These are phyloP conservation scores for Drosophila santomea DNA, from an alignment of 1,140 invertebrate species.

Conservation along the genomic window DNA sequence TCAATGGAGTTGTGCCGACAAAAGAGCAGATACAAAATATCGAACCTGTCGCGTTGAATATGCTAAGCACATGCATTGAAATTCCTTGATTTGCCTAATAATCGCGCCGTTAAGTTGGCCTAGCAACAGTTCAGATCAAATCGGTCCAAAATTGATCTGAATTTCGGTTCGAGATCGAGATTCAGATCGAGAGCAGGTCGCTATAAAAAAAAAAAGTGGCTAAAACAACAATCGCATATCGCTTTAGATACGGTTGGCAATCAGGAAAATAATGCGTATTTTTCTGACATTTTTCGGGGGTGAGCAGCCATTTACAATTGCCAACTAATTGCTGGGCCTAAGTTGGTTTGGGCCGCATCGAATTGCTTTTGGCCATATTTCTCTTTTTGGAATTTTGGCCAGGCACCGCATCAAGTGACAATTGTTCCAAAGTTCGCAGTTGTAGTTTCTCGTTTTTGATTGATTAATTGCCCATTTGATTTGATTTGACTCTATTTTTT, in stretches of 20 bases:
- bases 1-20: constrained; percentile 67
- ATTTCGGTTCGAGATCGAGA: constrained; percentile 11
- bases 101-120: constrained; percentile 65
- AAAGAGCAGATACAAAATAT: constrained; percentile 1
- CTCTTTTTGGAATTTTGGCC: constrained; percentile 12
- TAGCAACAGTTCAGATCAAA: constrained; percentile 61
- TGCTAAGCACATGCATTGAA: constrained; percentile 77
- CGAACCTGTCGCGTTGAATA: constrained; percentile 78
- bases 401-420: constrained; percentile 71
- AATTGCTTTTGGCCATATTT: constrained; percentile 47
- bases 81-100: constrained; percentile 81
- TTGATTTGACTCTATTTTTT: constrained; percentile 56
- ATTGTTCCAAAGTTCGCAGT: constrained; percentile 52
- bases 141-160: constrained; percentile 9
- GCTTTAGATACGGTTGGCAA: constrained; percentile 66
- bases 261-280: constrained; percentile 28
- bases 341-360: constrained; percentile 37
- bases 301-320: constrained; percentile 35
- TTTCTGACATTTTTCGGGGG: constrained; percentile 8
- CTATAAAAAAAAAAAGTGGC: constrained; percentile 8
- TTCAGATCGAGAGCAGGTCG: constrained; percentile 42
- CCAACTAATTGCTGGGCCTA: constrained; percentile 54
- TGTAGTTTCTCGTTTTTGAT: constrained; percentile 60
- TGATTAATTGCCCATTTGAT: constrained; percentile 77
- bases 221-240: constrained; percentile 41